These are phyloP conservation scores for Oceanites oceanicus DNA, from an alignment of 2,113 vertebrate species.

Conservation along the genomic window DNA sequence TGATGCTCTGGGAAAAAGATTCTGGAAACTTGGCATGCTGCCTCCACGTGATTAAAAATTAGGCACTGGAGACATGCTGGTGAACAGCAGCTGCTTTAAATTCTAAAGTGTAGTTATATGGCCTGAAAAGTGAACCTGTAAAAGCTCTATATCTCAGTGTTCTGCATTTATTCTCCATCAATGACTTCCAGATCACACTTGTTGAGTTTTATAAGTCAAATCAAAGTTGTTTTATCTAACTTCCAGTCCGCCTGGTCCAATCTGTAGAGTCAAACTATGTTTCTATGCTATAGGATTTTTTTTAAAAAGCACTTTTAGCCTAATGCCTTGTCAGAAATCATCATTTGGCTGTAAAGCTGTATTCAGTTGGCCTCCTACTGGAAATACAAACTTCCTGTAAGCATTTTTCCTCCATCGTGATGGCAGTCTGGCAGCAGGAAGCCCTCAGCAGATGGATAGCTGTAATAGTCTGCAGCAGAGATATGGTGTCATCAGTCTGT, in stretches of 20 bases:
- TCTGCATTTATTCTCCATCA: slow-evolving; percentile 43
- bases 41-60: slow-evolving; percentile 49
- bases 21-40: slow-evolving; percentile 37
- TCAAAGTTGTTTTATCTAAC: slow-evolving; percentile 25
- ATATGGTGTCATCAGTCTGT: neutral
- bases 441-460: neutral
- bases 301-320: neutral
- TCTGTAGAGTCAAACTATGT: neutral
- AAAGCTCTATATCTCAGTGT: slow-evolving; percentile 10
- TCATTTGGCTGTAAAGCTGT: neutral
- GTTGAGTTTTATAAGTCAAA: slow-evolving; percentile 39
- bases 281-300: neutral
- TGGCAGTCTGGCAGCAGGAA: neutral
- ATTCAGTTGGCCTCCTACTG: neutral
- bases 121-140: slow-evolving; percentile 36
- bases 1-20: slow-evolving; percentile 51
- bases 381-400: neutral
- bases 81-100: slow-evolving; percentile 34
- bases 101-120: neutral
- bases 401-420: neutral
- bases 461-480: neutral
- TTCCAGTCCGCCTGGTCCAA: neutral
- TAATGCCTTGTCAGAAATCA: neutral
- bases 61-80: slow-evolving; percentile 45
- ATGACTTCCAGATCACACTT: slow-evolving; percentile 59